Percentiles rank a stretch among this genome's conserved stretches.
Evolutionary conservation across 2,888 invertebrate species (phyloP).

Genomic region (Bimastos eiseni): DNA sequence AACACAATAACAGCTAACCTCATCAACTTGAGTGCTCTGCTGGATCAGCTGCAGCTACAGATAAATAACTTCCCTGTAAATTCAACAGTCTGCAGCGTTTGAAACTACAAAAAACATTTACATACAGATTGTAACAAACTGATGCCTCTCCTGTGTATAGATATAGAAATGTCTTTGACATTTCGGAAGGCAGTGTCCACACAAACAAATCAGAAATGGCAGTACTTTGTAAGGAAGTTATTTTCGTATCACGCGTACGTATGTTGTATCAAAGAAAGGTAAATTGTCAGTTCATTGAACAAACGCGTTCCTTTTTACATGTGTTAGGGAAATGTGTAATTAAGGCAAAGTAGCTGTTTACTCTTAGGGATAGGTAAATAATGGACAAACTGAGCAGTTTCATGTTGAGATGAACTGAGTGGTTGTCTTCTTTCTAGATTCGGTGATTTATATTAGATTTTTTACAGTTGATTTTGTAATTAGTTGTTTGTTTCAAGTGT

Average conservation of each 20-base stretch:
- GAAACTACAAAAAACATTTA: background rate
- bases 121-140: constrained; percentile 2
- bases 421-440: constrained; percentile 6
- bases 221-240: constrained; percentile 13
- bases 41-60: background rate
- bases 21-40: background rate
- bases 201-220: background rate
- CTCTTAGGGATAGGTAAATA: background rate
- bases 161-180: background rate
- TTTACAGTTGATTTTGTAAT: background rate
- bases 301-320: background rate
- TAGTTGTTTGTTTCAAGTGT: background rate
- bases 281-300: background rate
- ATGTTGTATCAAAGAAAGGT: background rate
- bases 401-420: background rate
- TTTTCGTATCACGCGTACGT: background rate
- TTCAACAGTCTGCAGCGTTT: background rate
- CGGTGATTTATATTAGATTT: constrained; percentile 7
- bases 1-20: background rate
- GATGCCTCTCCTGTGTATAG: background rate
- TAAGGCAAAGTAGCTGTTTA: background rate
- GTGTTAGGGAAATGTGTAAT: background rate
- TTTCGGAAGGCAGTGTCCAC: background rate
- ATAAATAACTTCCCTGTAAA: background rate
- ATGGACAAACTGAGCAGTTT: background rate